These are phyloP conservation scores for Sebastes matsubarae DNA, from an alignment of 2,797 vertebrate genomes.

Conservation along the genomic window DNA sequence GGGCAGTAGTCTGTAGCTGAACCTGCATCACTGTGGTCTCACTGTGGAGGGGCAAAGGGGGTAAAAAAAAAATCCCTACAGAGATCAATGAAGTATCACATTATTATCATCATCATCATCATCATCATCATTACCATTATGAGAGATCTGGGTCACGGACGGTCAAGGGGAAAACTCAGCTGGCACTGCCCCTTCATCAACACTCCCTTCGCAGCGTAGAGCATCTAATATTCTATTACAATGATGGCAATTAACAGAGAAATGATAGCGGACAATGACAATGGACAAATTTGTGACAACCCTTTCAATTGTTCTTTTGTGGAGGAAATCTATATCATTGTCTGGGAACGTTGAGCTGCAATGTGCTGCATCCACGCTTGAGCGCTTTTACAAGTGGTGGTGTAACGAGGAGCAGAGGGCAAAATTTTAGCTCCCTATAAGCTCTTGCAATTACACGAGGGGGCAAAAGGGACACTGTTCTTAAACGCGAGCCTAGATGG, in stretches of 20 bases:
- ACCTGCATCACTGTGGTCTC: slow-evolving; percentile 4
- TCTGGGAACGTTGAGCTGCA: slow-evolving; percentile 73
- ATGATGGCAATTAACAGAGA: slow-evolving; percentile 77
- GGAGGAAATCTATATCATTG: slow-evolving; percentile 80
- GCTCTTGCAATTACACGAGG: slow-evolving; percentile 73
- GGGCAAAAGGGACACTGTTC: slow-evolving; percentile 71
- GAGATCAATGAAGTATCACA: slow-evolving; percentile 61
- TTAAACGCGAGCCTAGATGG: slow-evolving; percentile 52
- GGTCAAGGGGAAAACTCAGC: slow-evolving; percentile 69
- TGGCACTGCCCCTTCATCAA: slow-evolving; percentile 67
- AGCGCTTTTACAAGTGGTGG: slow-evolving; percentile 77
- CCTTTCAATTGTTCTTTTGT: slow-evolving; percentile 80
- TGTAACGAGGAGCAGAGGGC: slow-evolving; percentile 78
- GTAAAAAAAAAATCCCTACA: slow-evolving; percentile 14
- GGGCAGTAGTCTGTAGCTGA: slow-evolving; percentile 6
- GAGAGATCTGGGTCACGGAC: slow-evolving; percentile 66
- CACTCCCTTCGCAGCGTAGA: slow-evolving; percentile 52
- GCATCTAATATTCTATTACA: slow-evolving; percentile 80
- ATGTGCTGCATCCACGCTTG: slow-evolving; percentile 73
- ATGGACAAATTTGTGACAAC: slow-evolving; percentile 82
- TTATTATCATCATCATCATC: slow-evolving; percentile 35
- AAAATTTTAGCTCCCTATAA: slow-evolving; percentile 77
- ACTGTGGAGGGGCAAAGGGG: background rate
- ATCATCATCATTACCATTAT: slow-evolving; percentile 60
- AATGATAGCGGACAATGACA: slow-evolving; percentile 78